These are phyloP conservation scores for Psilopsiagon aurifrons DNA, from an alignment of 2,113 vertebrate genomes.

Conservation along the genomic window DNA sequence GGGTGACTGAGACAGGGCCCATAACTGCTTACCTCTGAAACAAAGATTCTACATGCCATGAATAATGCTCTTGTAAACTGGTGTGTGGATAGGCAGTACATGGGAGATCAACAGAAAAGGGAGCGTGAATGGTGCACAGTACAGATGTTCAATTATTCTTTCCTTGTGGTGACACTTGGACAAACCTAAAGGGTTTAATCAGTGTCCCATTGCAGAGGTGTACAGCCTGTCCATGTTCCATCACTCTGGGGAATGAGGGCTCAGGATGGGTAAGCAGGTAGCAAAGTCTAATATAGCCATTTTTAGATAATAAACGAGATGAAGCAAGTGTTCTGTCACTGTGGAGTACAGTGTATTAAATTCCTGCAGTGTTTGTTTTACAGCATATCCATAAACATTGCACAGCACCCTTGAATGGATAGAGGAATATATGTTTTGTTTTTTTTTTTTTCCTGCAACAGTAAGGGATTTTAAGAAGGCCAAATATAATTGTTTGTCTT, in stretches of 20 bases:
- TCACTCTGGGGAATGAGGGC: neutral
- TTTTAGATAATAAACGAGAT: neutral
- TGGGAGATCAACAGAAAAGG: neutral
- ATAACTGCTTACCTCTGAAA: neutral
- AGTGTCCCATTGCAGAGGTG: neutral
- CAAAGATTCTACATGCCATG: neutral
- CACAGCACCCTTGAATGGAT: neutral
- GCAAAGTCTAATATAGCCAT: neutral
- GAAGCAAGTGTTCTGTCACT: neutral
- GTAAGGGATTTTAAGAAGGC: neutral
- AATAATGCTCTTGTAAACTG: neutral
- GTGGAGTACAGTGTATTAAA: neutral
- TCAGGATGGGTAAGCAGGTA: neutral
- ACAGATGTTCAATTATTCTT: neutral
- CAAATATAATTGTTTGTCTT: neutral
- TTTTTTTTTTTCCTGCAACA: neutral
- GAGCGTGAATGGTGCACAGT: neutral
- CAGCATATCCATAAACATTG: neutral
- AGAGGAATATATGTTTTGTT: neutral
- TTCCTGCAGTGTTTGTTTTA: neutral
- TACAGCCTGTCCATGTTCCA: neutral
- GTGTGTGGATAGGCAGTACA: neutral
- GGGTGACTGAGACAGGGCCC: neutral
- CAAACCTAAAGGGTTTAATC: neutral
- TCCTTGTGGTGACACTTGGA: fast-evolving